These are phyloP conservation scores for Anthopleura xanthogrammica DNA, from an alignment of 92 coral and sea anemone species.

Conservation along the genomic window DNA sequence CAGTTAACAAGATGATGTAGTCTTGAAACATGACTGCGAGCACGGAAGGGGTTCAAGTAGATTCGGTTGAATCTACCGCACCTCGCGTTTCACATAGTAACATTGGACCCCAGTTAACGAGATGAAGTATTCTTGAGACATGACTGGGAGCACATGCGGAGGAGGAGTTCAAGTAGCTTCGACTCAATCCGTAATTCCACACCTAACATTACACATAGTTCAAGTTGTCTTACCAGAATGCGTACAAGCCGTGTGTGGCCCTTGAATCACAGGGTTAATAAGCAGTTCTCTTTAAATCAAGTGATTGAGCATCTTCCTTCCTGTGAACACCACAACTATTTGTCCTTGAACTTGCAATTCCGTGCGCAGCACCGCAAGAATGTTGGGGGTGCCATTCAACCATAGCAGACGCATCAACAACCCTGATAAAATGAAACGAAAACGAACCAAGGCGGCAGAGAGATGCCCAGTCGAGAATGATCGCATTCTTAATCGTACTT, in stretches of 20 bases:
- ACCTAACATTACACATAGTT: background rate
- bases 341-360: constrained; percentile 26
- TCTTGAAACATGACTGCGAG: too few relatives aligned
- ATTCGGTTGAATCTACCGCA: too few relatives aligned
- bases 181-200: too few relatives aligned
- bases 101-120: too few relatives aligned
- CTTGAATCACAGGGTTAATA: background rate
- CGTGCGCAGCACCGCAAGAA: background rate
- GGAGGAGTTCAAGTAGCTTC: too few relatives aligned
- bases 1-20: too few relatives aligned
- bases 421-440: background rate
- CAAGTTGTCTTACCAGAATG: background rate
- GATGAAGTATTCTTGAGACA: too few relatives aligned
- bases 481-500: too few relatives aligned
- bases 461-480: too few relatives aligned
- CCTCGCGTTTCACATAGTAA: too few relatives aligned
- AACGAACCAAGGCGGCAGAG: background rate
- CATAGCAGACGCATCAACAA: background rate
- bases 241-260: background rate
- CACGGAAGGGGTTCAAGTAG: too few relatives aligned
- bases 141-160: too few relatives aligned
- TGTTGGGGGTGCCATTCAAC: background rate
- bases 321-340: constrained; percentile 22
- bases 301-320: constrained; percentile 23
- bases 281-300: constrained; percentile 3